phyloP scores from a whole-genome alignment of 2,888 invertebrate species.

The Chalcis sispes region DNA sequence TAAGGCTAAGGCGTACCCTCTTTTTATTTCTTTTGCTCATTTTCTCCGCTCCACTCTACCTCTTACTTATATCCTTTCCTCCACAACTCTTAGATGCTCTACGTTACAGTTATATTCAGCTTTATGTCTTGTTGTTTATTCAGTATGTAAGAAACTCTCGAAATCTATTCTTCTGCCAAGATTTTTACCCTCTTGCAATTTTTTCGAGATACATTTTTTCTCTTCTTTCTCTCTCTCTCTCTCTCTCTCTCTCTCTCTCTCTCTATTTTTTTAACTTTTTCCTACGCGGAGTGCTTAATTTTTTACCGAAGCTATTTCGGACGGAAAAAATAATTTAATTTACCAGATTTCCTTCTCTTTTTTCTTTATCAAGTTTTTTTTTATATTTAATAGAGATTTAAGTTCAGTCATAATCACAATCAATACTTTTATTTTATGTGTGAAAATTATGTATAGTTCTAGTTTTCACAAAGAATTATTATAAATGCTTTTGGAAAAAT shows the following conservation, averaged over 20 bases:
- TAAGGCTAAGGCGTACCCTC: background rate
- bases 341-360: background rate
- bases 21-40: background rate
- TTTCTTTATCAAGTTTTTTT: too few species aligned
- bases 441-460: too few species aligned
- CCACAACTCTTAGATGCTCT: background rate
- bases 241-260: background rate
- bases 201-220: background rate
- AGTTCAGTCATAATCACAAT: too few species aligned
- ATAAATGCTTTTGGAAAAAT: too few species aligned
- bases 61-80: slow-evolving; percentile 1
- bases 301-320: slow-evolving; percentile 25
- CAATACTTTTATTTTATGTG: too few species aligned
- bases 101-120: slow-evolving; percentile 44
- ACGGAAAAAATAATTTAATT: slow-evolving; percentile 27
- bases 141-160: slow-evolving; percentile 30
- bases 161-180: slow-evolving; percentile 47
- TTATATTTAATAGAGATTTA: too few species aligned
- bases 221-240: background rate
- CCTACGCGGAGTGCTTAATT: slow-evolving; percentile 23
- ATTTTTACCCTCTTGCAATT: slow-evolving; percentile 4
- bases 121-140: slow-evolving; percentile 49
- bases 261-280: background rate
- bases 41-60: slow-evolving; percentile 15
- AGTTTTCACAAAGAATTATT: too few species aligned